Evolutionary conservation across 2,888 invertebrate species (phyloP).

Genomic region (Bibio marci): DNA sequence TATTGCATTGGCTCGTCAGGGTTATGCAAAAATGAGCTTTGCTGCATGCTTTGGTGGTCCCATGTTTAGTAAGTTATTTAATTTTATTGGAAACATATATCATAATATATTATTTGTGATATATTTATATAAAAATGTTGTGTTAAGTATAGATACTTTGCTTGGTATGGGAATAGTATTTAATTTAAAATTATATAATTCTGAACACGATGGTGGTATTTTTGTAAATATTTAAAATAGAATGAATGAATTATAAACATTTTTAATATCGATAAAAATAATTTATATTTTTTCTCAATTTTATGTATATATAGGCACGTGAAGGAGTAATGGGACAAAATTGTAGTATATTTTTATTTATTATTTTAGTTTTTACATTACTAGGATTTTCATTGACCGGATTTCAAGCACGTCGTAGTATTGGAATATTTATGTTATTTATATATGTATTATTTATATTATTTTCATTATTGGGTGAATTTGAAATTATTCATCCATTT

Average conservation of each 20-base stretch:
- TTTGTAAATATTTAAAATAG: no score
- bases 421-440: conserved; percentile 30
- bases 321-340: conserved; percentile 28
- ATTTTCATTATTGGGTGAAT: conserved; percentile 33
- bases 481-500: conserved; percentile 24
- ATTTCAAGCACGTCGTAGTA: conserved; percentile 30
- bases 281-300: no score
- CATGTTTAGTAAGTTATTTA: conserved; percentile 37
- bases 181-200: not conserved
- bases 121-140: not conserved
- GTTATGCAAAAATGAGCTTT: conserved; percentile 45
- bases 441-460: conserved; percentile 33
- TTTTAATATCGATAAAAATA: no score
- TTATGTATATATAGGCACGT: conserved; percentile 20
- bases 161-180: conserved; percentile 26
- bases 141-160: conserved; percentile 19
- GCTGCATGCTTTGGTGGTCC: conserved; percentile 53
- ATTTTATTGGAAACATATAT: conserved; percentile 1
- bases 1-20: conserved; percentile 38
- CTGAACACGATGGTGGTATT: no score
- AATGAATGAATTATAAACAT: no score
- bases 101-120: not conserved
- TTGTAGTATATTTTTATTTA: conserved; percentile 27
- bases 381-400: conserved; percentile 29
- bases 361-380: conserved; percentile 28